phyloP scores from a whole-genome alignment of 2,888 invertebrate species.

The Pyralis farinalis region DNA sequence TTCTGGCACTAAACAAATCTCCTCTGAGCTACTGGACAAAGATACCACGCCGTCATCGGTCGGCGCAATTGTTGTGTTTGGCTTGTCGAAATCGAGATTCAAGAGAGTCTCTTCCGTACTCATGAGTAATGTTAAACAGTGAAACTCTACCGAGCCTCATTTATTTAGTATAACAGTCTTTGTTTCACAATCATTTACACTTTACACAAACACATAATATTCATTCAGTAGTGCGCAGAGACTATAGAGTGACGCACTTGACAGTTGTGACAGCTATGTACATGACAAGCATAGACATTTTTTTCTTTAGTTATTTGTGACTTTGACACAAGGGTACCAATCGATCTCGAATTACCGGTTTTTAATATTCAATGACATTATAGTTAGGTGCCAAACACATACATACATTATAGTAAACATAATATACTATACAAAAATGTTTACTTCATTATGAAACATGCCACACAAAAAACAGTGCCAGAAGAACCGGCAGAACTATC shows the following conservation, averaged over 20 bases:
- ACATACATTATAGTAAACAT: no score
- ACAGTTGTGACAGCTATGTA: constrained; percentile 30
- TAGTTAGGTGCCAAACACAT: no score
- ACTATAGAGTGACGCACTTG: constrained; percentile 42
- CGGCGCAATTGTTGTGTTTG: constrained; percentile 59
- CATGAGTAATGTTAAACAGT: constrained; percentile 77
- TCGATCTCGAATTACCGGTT: no score
- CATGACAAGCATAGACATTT: constrained; percentile 22
- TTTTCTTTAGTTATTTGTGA: constrained; percentile 8
- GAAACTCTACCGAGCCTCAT: constrained; percentile 73
- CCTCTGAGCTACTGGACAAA: constrained; percentile 82
- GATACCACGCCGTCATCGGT: constrained; percentile 82
- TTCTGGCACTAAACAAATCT: constrained; percentile 90
- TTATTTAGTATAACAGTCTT: constrained; percentile 74
- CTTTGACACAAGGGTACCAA: no score
- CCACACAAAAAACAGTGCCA: no score
- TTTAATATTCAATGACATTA: no score
- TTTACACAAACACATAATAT: constrained; percentile 73
- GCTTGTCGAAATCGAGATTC: constrained; percentile 83
- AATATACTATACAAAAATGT: no score
- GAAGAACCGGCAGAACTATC: no score
- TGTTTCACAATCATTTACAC: constrained; percentile 78
- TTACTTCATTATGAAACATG: no score
- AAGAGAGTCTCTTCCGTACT: constrained; percentile 83
- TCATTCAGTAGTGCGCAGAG: constrained; percentile 48